Evolutionary conservation across 2,888 invertebrate species (phyloP).

Genomic region (Mongoloraphidia duomilia): DNA sequence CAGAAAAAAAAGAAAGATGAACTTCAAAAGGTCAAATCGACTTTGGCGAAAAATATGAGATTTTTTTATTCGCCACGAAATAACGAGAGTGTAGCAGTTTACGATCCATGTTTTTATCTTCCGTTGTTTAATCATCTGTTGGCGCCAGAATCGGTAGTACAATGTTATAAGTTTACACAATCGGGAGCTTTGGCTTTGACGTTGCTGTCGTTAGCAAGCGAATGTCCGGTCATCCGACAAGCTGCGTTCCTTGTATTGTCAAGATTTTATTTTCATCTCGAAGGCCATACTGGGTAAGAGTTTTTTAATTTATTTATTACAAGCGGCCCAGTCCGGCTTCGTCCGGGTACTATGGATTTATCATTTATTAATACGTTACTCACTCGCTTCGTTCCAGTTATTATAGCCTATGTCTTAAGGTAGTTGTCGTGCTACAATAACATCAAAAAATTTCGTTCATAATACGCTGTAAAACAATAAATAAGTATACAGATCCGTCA

Average conservation of each 20-base stretch:
- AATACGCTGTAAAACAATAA: too few relatives aligned
- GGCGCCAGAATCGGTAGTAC: slow-evolving; percentile 58
- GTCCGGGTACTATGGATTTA: too few relatives aligned
- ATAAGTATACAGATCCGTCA: too few relatives aligned
- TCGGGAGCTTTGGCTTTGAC: slow-evolving; percentile 56
- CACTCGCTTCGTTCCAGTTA: too few relatives aligned
- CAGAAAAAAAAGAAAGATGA: slow-evolving; percentile 9
- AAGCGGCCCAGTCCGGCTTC: too few relatives aligned
- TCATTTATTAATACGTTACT: too few relatives aligned
- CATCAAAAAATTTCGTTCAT: not conserved
- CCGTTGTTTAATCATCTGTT: slow-evolving; percentile 62
- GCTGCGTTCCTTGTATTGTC: slow-evolving; percentile 61
- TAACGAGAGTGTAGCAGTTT: slow-evolving; percentile 24
- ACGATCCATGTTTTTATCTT: slow-evolving; percentile 72
- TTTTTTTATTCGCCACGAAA: too few relatives aligned
- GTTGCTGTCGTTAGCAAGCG: slow-evolving; percentile 54
- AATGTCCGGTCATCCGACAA: slow-evolving; percentile 48
- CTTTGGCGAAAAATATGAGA: not conserved
- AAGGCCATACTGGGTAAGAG: slow-evolving; percentile 44
- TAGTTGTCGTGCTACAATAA: not conserved
- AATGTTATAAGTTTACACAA: slow-evolving; percentile 53
- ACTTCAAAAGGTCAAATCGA: not conserved
- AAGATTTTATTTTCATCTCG: slow-evolving; percentile 59
- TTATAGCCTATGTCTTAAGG: not conserved
- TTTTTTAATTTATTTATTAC: slow-evolving; percentile 1